Evolutionary conservation across 1,140 invertebrate species (phyloP), one percentile per base, ranked within the genome.

Genomic region (Augochlora pura): DNA sequence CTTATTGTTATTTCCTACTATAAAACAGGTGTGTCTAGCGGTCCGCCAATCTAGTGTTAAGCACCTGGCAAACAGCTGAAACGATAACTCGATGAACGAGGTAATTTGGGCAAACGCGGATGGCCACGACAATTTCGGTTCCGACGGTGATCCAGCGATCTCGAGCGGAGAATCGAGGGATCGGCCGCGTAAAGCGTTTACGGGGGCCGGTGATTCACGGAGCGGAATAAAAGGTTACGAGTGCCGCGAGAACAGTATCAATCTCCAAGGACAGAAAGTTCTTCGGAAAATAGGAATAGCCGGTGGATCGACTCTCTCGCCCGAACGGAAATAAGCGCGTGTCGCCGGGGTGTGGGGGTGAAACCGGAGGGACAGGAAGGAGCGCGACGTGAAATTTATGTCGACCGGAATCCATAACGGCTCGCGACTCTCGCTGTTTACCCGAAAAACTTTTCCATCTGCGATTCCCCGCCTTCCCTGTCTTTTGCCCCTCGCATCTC

Each of bases 381-480:
- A 39, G 54, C 21, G 69, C 42, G 32, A 27, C 38, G 59, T 1
- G 25, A 54, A 63, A 64, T 77, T 77, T 77, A 77, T 77, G 76
- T 71, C 57, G 12, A 16, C 10, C 59, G 10, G 21, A 39, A 71
- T 71, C 68, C 23, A 10, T 64, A 77, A 42, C 68, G 1, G 59
- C 25, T 2, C 46, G 25, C 59, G 18, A 8, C 8, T 8, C 12
- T 27, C 46, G 42, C 42, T 77, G 67, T 77, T 68, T 69, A 76
- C 68, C 46, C 46, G 68, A 39, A 38, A 57, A 72, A 78, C 68
- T 72, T 71, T 54, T 78, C 68, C 76, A 64, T 78, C 68, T 54
- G n/a, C 54, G 54, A 5, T 57, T n/a, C 21, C 7, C 54, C 49
- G 7, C 14, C 49, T 14, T 21, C n/a, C n/a, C 1, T 57, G 7